phyloP scores from a whole-genome alignment of 2,113 vertebrate species.

The Stigmatopora argus region DNA sequence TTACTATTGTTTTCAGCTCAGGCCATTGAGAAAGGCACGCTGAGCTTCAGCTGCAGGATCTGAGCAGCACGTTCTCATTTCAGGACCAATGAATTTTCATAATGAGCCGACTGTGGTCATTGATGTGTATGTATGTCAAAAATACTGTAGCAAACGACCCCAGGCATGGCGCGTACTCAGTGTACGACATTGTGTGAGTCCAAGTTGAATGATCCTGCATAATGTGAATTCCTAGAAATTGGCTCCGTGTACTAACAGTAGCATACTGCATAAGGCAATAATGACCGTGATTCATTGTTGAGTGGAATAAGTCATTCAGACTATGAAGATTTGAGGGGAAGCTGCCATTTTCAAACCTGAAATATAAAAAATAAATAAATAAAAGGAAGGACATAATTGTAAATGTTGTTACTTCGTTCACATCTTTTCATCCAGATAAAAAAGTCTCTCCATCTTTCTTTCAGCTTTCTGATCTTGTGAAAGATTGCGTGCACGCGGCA shows the following conservation, averaged over 20 bases:
- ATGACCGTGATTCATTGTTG: neutral
- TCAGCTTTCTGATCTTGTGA: neutral
- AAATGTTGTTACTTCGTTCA: neutral
- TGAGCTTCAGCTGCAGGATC: slow-evolving; percentile 28
- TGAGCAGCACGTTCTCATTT: slow-evolving; percentile 33
- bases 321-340: too few species aligned
- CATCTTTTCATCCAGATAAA: neutral
- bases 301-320: too few species aligned
- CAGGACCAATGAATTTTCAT: slow-evolving; percentile 51
- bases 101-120: slow-evolving; percentile 42
- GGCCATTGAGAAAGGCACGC: slow-evolving; percentile 10
- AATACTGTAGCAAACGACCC: slow-evolving; percentile 26
- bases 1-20: slow-evolving; percentile 5
- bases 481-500: neutral
- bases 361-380: neutral
- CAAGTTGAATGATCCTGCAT: slow-evolving; percentile 27
- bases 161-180: slow-evolving; percentile 16
- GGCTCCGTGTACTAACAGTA: slow-evolving; percentile 7
- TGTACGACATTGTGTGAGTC: slow-evolving; percentile 16
- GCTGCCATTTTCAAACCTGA: too few species aligned
- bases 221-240: slow-evolving; percentile 31
- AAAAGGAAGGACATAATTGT: neutral
- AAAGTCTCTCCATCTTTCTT: neutral
- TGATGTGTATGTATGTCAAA: slow-evolving; percentile 33
- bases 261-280: neutral